A percentile compares a stretch with the other conserved stretches of the same genome.
Evolutionary conservation across 92 coral and sea anemone species (phyloP).

Genomic region (Anthopleura xanthogrammica): DNA sequence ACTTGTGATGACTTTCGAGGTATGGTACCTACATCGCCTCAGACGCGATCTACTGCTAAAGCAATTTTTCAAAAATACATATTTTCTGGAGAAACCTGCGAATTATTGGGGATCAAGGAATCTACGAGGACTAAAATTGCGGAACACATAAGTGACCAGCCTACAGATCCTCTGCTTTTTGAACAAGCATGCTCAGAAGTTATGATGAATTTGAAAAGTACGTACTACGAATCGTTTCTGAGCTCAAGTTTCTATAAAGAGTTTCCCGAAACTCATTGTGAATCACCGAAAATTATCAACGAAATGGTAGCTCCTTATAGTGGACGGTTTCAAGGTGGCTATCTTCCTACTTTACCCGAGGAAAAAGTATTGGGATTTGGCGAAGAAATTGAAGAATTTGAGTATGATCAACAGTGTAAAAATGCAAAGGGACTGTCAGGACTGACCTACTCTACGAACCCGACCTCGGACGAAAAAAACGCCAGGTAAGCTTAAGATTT

Average conservation of each 20-base stretch:
- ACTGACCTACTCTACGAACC: conserved; percentile 41
- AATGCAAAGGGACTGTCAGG: conserved; percentile 55
- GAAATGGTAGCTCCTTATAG: conserved; percentile 54
- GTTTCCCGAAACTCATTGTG: conserved; percentile 52
- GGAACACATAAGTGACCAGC: conserved; percentile 78
- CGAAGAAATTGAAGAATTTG: conserved; percentile 84
- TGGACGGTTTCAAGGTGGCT: conserved; percentile 66
- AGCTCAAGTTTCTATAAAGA: conserved; percentile 71
- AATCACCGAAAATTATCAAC: conserved; percentile 47
- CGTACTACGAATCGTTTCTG: conserved; percentile 69
- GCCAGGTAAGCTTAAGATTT: conserved; percentile 58
- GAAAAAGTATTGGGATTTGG: conserved; percentile 89
- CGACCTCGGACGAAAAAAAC: conserved; percentile 69
- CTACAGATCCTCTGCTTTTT: conserved; percentile 66
- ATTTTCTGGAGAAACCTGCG: conserved; percentile 51
- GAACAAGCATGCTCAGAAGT: conserved; percentile 84
- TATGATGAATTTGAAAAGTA: conserved; percentile 72
- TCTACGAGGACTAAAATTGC: conserved; percentile 69
- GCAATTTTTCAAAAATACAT: conserved; percentile 82
- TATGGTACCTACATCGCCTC: conserved; percentile 80
- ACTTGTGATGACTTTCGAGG: conserved; percentile 85
- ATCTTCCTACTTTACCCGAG: conserved; percentile 90
- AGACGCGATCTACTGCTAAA: conserved; percentile 76
- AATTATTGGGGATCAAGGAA: conserved; percentile 66
- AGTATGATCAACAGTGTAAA: conserved; percentile 71